Evolutionary conservation across 30 jellyfish, hydroid and myxozoan genomes (phyloP).

Genomic region (Cassiopea andromeda): DNA sequence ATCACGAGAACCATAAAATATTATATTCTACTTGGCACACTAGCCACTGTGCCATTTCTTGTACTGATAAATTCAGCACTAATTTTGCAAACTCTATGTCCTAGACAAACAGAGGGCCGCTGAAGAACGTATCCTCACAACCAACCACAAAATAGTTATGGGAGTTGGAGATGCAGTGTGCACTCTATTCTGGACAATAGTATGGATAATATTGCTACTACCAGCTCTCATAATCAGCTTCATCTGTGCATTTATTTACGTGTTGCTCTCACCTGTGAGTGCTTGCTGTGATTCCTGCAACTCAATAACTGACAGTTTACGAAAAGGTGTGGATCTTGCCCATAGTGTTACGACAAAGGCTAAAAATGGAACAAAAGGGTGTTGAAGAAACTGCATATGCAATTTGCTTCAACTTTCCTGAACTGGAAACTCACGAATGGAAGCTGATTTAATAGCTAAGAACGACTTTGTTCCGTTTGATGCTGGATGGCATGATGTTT

Average conservation of each 20-base stretch:
- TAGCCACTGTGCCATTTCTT: too few species aligned
- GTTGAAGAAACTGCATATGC: constrained; percentile 15
- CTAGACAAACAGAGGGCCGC: too few species aligned
- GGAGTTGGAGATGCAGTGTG: constrained; percentile 88
- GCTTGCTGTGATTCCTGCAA: constrained; percentile 80
- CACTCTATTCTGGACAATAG: constrained; percentile 80
- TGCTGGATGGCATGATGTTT: too few species aligned
- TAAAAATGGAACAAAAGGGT: constrained; percentile 77
- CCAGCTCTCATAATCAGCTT: constrained; percentile 71
- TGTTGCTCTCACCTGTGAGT: constrained; percentile 74
- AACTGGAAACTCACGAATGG: too few species aligned
- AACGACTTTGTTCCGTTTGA: too few species aligned
- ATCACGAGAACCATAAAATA: too few species aligned
- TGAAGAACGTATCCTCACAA: neutral
- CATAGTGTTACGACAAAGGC: constrained; percentile 69
- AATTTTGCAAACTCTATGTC: too few species aligned
- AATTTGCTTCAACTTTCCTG: neutral
- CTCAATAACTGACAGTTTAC: constrained; percentile 72
- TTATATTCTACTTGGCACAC: too few species aligned
- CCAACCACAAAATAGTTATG: constrained; percentile 3
- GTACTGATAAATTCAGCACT: too few species aligned
- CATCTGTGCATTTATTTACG: constrained; percentile 77
- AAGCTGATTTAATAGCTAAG: too few species aligned
- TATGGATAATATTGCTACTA: constrained; percentile 67
- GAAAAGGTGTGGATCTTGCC: constrained; percentile 78